Evolutionary conservation across 1,140 invertebrate genomes (phyloP), one percentile per base, ranked within the genome.

Genomic region (Eupeodes corollae): DNA sequence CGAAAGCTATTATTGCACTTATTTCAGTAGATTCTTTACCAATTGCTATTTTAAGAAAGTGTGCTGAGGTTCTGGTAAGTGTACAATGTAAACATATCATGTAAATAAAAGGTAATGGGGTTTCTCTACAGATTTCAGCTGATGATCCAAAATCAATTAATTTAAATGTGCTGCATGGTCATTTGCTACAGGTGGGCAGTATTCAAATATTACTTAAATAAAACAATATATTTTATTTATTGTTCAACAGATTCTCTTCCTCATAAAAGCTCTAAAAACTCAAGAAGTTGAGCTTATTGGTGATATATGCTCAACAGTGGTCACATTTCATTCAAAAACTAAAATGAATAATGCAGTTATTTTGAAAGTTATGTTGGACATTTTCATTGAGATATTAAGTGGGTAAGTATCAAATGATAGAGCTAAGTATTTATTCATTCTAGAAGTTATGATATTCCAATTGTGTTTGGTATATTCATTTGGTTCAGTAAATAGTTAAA

Each of bases 1-100:
- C 81, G 10, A 75, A 75, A 70, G 78, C 86, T 39, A 63, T 84
- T 10, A 73, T 77, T 21, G 73, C 82, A 26, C 62, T 88, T 52
- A 65, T 87, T 3, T 69, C 72, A 11, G 50, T 47, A 6, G 47
- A 58, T 0, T 14, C 51, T 0, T 6, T 67, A 13, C 40, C 52
- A 10, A 47, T 9, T 12, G 38, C 31, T 16, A 42, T 53, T 2
- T 34, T 44, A 38, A 16, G 18, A 3, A 56, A 52, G 35, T 53
- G 42, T 33, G 48, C 46, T 11, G 49, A 44, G 26, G 14, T 50
- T 1, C 14, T 53, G 41, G 49, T 54, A 47, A 33, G 44, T 37
- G 19, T 19, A 19, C 34, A 37, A 6, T 48, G 42, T 18, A 15
- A 19, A n/a, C n/a, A 6, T 18, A 5, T 12, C 9, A 41, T 14